Percentiles rank a stretch among this genome's conserved stretches.
Conservation (phyloP, 2,888 invertebrate genomes). For the Pterobdella sp. region DNA sequence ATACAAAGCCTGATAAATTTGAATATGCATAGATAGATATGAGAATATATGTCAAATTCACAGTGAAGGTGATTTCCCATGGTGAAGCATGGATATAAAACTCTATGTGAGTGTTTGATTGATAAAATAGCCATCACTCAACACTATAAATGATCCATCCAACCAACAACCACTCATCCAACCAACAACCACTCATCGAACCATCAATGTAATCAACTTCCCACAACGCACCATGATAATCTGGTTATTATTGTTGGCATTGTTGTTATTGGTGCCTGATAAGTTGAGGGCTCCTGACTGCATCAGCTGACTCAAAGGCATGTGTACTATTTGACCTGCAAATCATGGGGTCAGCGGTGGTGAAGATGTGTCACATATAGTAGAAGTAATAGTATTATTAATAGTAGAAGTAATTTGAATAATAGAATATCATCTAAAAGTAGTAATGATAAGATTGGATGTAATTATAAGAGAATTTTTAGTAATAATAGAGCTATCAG, state of each 20-base stretch:
- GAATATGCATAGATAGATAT: background rate
- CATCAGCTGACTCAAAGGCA: constrained; percentile 27
- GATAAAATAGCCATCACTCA: too few species aligned
- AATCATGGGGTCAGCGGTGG: background rate
- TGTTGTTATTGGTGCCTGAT: constrained; percentile 23
- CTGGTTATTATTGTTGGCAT: background rate
- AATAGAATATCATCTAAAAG: too few species aligned
- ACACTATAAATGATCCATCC: background rate
- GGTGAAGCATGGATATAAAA: background rate
- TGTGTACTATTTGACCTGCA: constrained; percentile 31
- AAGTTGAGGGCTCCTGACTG: constrained; percentile 7
- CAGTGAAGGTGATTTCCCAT: background rate
- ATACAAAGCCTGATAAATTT: background rate
- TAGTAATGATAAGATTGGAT: too few species aligned
- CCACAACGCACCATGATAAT: constrained; percentile 15
- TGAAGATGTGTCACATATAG: background rate
- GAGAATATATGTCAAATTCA: background rate
- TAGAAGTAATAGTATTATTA: background rate
- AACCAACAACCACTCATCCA: background rate
- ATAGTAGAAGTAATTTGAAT: background rate
- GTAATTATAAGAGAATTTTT: background rate
- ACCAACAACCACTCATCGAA: too few species aligned
- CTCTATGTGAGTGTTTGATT: background rate
- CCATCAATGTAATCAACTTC: too few species aligned
- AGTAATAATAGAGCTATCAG: background rate